A percentile compares a stretch with the other conserved stretches of the same genome.
phyloP scores from a whole-genome alignment of 37 sponge, comb jelly and placozoan genomes.

The Chondrosia reniformis region DNA sequence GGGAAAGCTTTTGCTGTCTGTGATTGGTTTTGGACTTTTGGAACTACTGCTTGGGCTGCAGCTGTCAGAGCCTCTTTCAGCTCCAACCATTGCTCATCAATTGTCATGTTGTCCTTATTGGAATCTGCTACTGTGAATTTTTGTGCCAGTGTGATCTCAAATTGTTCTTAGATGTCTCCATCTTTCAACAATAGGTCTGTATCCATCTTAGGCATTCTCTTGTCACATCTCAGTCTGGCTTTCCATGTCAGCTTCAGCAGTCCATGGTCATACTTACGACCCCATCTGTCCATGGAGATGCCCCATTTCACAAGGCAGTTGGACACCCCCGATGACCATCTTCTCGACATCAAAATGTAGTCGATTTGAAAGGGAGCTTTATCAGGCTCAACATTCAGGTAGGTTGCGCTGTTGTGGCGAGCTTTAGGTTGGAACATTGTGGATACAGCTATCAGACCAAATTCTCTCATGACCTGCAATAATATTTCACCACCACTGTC shows the following conservation, averaged over 20 bases:
- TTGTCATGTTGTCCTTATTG: neutral
- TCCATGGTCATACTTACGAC: constrained; percentile 1
- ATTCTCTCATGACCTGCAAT: neutral
- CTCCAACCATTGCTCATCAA: neutral
- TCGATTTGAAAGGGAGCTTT: neutral
- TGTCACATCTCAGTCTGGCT: neutral
- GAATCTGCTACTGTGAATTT: neutral
- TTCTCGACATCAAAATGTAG: neutral
- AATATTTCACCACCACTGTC: neutral
- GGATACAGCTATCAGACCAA: neutral
- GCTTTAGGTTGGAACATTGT: neutral
- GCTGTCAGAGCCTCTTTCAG: neutral
- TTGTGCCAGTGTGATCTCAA: neutral
- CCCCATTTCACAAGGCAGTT: constrained; percentile 12
- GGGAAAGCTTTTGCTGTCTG: neutral
- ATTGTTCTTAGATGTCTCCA: neutral
- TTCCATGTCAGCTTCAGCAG: neutral
- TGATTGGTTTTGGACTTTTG: neutral
- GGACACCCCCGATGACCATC: neutral
- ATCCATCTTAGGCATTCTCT: constrained; percentile 3
- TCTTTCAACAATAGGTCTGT: neutral
- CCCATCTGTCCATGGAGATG: constrained; percentile 13
- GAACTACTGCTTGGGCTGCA: neutral
- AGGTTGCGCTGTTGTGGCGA: neutral
- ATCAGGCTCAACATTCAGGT: neutral